Evolutionary conservation across 2,797 vertebrate species (phyloP).

Genomic region (Pantherophis vulpinus): DNA sequence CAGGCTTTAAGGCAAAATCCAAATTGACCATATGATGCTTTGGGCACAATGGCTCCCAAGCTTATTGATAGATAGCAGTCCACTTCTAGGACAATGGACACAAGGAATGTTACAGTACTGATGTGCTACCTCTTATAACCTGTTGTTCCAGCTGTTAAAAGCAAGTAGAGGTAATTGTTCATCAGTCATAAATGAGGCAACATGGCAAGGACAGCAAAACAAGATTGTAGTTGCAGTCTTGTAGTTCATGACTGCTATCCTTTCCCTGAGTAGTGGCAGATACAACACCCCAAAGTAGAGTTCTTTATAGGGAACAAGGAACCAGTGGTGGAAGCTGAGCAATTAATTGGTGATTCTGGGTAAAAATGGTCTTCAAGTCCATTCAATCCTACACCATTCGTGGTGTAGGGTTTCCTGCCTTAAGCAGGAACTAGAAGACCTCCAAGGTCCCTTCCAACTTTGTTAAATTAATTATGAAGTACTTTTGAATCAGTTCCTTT

Average conservation of each 20-base stretch:
- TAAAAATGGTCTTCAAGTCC: not conserved
- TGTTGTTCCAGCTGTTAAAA: not conserved
- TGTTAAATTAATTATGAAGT: too few species aligned
- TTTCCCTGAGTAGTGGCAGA: not conserved
- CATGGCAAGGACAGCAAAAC: not conserved
- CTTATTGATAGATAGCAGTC: not conserved
- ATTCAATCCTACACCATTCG: too few species aligned
- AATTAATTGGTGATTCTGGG: not conserved
- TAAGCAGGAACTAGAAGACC: too few species aligned
- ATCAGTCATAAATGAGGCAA: not conserved
- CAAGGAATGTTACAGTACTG: not conserved
- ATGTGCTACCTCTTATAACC: not conserved
- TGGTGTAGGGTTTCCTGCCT: too few species aligned
- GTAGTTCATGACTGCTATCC: not conserved
- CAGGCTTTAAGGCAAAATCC: not conserved
- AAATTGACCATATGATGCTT: not conserved
- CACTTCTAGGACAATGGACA: not conserved
- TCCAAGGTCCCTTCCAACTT: too few species aligned
- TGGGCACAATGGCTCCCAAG: not conserved
- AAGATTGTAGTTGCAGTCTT: not conserved
- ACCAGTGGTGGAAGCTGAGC: not conserved
- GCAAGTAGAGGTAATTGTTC: not conserved
- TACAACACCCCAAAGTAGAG: not conserved
- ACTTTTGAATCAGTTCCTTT: not conserved
- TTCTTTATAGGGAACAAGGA: not conserved